Base-by-base conservation (phyloP, 2,113 vertebrate species). In the Sebastes fasciatus region DNA sequence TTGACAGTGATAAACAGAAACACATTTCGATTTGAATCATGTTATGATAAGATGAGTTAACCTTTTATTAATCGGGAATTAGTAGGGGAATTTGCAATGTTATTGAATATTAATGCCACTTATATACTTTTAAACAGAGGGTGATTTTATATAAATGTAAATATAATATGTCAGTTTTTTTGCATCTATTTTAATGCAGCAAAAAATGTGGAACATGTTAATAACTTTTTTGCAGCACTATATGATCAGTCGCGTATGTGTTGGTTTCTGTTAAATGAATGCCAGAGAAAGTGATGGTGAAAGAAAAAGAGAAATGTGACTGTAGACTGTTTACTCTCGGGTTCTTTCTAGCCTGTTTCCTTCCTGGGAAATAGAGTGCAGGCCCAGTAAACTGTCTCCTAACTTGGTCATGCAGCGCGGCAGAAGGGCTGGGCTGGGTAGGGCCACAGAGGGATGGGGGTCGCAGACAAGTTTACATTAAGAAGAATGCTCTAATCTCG, bases 331-430 rank as follows among this genome's bases (percentile, higher is more conserved):
- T 91, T 79, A 83, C 69, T 49, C 46, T 79, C 21, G 1, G 3
- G 8, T 51, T 67, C 71, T 62, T 55, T 46, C 62, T 26, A 19
- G 17, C 11, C 52, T 40, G 75, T 85, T 89, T 88, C 84, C 88
- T 87, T 88, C 51, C 75, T 86, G 85, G 77, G 89, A 91, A 78
- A 77, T 69, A 61, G 40, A 89, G 80, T 86, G 94, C 95, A 95
- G 75, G 19, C 84, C 45, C 84, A 51, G 74, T 84, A 86, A 91
- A 95, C 92, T 88, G 94, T 96, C 93, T 95, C 97, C 96, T 96
- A 97, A 97, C 93, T 95, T 97, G 96, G 96, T 91, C 95, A 97
- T 95, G 86, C 75, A 74, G n/a, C 13, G 2, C 89, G 79, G 87
- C 92, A 93, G 93, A 84, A 87, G 86, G 91, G 83, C 82, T 57